phyloP scores from a whole-genome alignment of 2,797 vertebrate genomes.

The Halcyon badia region DNA sequence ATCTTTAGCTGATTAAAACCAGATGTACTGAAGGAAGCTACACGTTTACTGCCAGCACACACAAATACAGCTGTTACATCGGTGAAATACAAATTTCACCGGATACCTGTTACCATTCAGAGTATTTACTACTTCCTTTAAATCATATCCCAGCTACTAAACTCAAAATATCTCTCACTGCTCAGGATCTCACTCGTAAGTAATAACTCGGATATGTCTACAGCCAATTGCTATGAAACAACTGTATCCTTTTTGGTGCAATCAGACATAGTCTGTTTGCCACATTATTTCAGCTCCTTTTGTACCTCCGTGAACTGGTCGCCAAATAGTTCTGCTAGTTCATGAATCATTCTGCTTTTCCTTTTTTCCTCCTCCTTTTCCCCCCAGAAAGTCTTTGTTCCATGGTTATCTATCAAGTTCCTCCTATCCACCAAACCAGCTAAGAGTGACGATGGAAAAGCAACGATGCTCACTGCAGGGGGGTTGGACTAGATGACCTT shows the following conservation, averaged over 20 bases:
- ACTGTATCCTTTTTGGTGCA: background rate
- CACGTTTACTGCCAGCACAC: background rate
- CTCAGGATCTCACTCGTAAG: background rate
- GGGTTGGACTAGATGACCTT: too few relatives aligned
- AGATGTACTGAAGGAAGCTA: background rate
- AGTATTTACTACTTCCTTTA: background rate
- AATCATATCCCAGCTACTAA: background rate
- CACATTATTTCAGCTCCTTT: constrained; percentile 7
- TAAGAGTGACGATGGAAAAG: background rate
- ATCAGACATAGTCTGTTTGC: background rate
- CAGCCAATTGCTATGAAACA: background rate
- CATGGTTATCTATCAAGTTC: background rate
- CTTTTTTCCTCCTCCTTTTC: too few relatives aligned
- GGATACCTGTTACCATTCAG: background rate
- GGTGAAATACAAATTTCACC: background rate
- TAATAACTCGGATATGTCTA: background rate
- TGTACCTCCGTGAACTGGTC: background rate
- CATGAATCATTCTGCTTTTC: background rate
- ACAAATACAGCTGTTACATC: background rate
- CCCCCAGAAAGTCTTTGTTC: background rate
- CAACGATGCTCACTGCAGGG: too few relatives aligned
- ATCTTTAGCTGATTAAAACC: constrained; percentile 20
- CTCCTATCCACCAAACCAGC: background rate
- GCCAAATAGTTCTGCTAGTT: background rate
- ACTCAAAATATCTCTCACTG: background rate